A percentile compares a stretch with the other conserved stretches of the same genome.
These are phyloP conservation scores for Tetramorium parvispinum DNA, from an alignment of 1,140 invertebrate species.

Conservation along the genomic window DNA sequence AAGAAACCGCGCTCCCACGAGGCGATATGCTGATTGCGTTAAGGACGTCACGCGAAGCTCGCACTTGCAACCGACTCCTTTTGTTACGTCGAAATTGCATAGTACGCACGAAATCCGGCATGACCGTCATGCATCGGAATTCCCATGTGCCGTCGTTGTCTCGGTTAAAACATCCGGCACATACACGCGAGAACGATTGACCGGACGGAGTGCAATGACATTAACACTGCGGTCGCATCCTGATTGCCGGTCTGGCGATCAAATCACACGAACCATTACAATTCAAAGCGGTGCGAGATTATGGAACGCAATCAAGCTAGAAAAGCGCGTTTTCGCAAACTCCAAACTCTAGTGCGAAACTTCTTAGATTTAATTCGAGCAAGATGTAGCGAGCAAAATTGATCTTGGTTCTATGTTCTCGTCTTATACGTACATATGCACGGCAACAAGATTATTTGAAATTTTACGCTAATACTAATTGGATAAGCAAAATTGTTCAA, in stretches of 20 bases:
- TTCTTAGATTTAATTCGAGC: constrained; percentile 37
- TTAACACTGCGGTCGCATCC: constrained; percentile 38
- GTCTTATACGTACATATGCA: neutral
- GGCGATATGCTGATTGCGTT: constrained; percentile 58
- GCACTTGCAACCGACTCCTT: constrained; percentile 53
- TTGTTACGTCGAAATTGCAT: constrained; percentile 58
- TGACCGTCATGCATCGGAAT: constrained; percentile 32
- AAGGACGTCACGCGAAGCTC: constrained; percentile 56
- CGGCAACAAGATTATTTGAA: neutral
- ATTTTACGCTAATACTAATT: constrained; percentile 6
- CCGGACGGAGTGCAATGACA: constrained; percentile 30
- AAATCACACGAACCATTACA: constrained; percentile 36
- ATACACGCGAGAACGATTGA: constrained; percentile 45
- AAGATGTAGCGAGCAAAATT: neutral
- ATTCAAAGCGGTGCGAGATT: constrained; percentile 24
- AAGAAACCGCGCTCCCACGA: constrained; percentile 56
- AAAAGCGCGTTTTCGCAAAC: constrained; percentile 9
- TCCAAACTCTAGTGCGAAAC: constrained; percentile 32
- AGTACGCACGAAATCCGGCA: constrained; percentile 29
- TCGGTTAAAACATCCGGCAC: constrained; percentile 51
- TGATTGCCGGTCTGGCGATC: constrained; percentile 27
- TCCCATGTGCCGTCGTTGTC: constrained; percentile 60
- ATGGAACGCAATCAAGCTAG: constrained; percentile 32
- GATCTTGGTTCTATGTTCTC: neutral
- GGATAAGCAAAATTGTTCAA: neutral